Base-by-base conservation (phyloP, 2,888 invertebrate genomes). In the Drosophila fulvimacula region DNA sequence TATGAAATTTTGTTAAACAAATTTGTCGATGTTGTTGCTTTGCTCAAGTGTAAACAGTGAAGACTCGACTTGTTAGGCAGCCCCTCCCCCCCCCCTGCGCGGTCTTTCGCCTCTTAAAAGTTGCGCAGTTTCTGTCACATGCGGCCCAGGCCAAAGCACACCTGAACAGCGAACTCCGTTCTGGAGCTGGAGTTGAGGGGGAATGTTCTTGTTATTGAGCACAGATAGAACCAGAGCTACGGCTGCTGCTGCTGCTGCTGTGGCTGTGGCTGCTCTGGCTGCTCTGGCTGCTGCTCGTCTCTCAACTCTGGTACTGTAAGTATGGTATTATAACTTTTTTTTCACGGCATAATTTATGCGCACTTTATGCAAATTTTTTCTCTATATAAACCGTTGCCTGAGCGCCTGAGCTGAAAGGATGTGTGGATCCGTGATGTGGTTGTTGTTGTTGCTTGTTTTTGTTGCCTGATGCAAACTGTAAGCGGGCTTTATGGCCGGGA, bases 351-450 rank as follows among this genome's bases (percentile, higher is more conserved):
- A 88, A 88, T 88, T 88, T 88, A 88, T 88, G 86, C 85, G 77
- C 85, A 89, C 79, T 90, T 90, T 88, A 88, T 88, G 89, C 77
- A 90, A 88, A 90, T 87, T 83, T 89, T 83, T 89, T 89, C 83
- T 83, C 84, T 87, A 87, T 87, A 87, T 86, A 82, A 81, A 87
- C 80, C 82, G 75, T 53, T 73, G 75, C 67, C 46, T 42, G 75
- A 57, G 46, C 70, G 62, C 48, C 53, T 21, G 24, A 34, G 80
- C 58, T 71, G 76, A 82, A 76, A 60, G 73, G 64, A 76, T 71
- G 57, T 68, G 77, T 76, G 84, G 55, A 63, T 69, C 41, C 67
- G 55, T 66, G 34, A 27, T 65, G 77, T 53, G 66, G 73, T 51
- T 59, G 36, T 51, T 63, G 48, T 19, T 38, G 39, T 39, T 39